Percentiles rank a stretch among this genome's conserved stretches.
Conservation (phyloP, 2,888 invertebrate genomes). For the Mesochorus sp. region DNA sequence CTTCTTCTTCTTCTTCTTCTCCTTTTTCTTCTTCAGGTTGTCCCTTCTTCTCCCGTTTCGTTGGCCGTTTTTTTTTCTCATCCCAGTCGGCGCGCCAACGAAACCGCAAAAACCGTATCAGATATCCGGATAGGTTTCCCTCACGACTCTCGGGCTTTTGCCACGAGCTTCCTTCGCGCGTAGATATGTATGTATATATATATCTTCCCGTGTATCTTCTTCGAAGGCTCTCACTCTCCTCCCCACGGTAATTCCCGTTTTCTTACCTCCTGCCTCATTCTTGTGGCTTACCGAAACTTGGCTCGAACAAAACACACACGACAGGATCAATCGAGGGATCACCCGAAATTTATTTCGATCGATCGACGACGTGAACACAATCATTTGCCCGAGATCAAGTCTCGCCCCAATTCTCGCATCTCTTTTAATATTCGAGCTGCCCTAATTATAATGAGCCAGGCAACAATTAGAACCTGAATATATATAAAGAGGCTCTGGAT, state of each 20-base stretch:
- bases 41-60: slow-evolving; percentile 10
- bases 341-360: slow-evolving; percentile 29
- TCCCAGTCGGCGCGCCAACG: slow-evolving; percentile 24
- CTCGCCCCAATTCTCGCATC: too few species aligned
- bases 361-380: neutral
- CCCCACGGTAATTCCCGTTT: slow-evolving; percentile 20
- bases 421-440: too few species aligned
- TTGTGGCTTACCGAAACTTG: slow-evolving; percentile 25
- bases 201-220: slow-evolving; percentile 33
- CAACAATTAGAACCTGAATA: too few species aligned
- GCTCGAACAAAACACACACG: slow-evolving; percentile 14
- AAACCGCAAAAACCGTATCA: slow-evolving; percentile 55
- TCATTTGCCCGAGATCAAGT: too few species aligned
- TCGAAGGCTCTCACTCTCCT: slow-evolving; percentile 13
- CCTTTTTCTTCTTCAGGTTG: slow-evolving; percentile 5
- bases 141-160: slow-evolving; percentile 25
- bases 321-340: slow-evolving; percentile 38
- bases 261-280: neutral
- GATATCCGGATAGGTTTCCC: slow-evolving; percentile 56
- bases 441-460: too few species aligned
- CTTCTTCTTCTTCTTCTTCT: slow-evolving; percentile 19
- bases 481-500: too few species aligned
- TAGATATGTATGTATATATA: neutral
- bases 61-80: slow-evolving; percentile 12
- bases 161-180: neutral